phyloP scores from a whole-genome alignment of 2,113 vertebrate species.

The Leucosticte australis region DNA sequence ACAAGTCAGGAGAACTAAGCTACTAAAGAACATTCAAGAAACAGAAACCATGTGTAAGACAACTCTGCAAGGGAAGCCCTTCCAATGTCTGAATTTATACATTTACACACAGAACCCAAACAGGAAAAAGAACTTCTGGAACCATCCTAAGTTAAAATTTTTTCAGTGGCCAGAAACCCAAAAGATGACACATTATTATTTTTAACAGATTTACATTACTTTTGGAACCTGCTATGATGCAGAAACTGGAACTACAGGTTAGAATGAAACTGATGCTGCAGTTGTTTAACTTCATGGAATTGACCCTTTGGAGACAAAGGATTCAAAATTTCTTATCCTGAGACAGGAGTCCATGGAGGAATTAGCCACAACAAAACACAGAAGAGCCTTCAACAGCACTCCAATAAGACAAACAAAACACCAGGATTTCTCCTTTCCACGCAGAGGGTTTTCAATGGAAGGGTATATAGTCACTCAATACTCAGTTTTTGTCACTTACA shows the following conservation, averaged over 20 bases:
- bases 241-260: neutral
- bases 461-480: neutral
- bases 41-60: neutral
- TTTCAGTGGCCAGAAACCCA: rapidly evolving
- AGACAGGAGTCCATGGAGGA: neutral
- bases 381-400: neutral
- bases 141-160: rapidly evolving
- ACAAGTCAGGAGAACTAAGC: neutral
- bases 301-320: neutral
- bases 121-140: neutral
- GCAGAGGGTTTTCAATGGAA: rapidly evolving
- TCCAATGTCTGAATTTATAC: neutral
- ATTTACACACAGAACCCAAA: neutral
- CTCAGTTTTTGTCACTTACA: conserved; percentile 75
- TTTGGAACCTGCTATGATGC: neutral
- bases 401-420: neutral
- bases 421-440: neutral
- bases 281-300: neutral
- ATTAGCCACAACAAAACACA: neutral
- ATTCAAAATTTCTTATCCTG: neutral
- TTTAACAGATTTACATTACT: neutral
- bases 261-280: neutral
- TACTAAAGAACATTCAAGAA: neutral
- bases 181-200: rapidly evolving
- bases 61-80: neutral